Percentiles rank a stretch among this genome's conserved stretches.
Conservation (phyloP, 2,888 invertebrate genomes). For the Dasypogon diadema region DNA sequence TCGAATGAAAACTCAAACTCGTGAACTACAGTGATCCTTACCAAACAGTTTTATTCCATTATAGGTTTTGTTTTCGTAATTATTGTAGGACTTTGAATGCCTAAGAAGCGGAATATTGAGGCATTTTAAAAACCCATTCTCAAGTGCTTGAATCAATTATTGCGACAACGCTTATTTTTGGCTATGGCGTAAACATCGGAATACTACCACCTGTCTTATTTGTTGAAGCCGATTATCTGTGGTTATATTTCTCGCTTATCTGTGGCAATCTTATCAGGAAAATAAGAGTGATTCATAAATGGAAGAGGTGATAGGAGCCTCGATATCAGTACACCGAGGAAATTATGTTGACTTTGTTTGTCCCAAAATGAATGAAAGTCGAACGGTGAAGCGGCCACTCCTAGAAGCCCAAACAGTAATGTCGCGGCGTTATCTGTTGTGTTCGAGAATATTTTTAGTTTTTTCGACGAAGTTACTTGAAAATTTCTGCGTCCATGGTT, state of each 20-base stretch:
- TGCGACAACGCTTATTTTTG: not conserved
- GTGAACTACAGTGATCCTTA: too few relatives aligned
- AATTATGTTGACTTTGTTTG: not conserved
- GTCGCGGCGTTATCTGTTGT: too few relatives aligned
- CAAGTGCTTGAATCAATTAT: too few relatives aligned
- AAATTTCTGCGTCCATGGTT: not conserved
- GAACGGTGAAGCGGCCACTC: not conserved
- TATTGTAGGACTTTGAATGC: too few relatives aligned
- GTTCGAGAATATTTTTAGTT: not conserved
- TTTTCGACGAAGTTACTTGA: not conserved
- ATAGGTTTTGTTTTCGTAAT: too few relatives aligned
- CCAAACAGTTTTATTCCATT: too few relatives aligned
- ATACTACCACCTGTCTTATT: not conserved
- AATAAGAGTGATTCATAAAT: not conserved
- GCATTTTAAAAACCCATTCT: too few relatives aligned
- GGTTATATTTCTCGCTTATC: not conserved
- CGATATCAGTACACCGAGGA: not conserved
- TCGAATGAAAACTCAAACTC: too few relatives aligned
- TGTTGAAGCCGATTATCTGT: not conserved
- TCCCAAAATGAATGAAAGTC: not conserved
- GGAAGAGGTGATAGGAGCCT: not conserved
- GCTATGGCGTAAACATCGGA: not conserved
- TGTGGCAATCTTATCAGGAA: not conserved
- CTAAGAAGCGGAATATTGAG: too few relatives aligned
- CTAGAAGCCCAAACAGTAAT: not conserved